Conservation (phyloP, 2,113 vertebrate species). For the Phylloscopus trochilus region DNA sequence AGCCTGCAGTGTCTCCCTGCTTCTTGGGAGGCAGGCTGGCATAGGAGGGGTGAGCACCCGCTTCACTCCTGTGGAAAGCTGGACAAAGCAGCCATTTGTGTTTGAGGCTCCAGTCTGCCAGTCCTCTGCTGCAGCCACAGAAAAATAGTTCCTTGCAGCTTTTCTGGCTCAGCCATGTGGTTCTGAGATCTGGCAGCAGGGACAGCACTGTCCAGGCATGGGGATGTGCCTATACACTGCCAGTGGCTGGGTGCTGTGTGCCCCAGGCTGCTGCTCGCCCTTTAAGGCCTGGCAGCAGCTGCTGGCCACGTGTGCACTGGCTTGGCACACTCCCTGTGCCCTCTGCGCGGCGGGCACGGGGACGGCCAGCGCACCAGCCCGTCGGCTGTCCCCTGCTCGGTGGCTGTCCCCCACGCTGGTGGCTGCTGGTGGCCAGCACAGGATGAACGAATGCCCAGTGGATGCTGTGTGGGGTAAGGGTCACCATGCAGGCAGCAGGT, state of each 20-base stretch:
- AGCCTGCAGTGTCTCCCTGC: not conserved
- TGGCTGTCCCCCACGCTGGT: not conserved
- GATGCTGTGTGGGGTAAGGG: not conserved
- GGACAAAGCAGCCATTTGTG: not conserved
- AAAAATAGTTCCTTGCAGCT: not conserved
- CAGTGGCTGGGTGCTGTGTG: not conserved
- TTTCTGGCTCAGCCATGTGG: not conserved
- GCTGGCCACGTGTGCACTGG: conserved; percentile 41
- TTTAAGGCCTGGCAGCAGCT: conserved; percentile 52
- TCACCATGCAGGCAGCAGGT: conserved; percentile 57
- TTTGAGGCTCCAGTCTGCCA: not conserved
- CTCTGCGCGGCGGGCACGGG: not conserved
- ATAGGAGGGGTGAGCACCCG: fast-evolving
- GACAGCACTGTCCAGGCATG: not conserved
- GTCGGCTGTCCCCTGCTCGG: not conserved
- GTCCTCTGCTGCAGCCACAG: not conserved
- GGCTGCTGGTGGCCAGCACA: not conserved
- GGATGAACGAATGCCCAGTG: not conserved
- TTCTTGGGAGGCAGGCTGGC: not conserved
- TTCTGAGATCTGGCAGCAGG: not conserved
- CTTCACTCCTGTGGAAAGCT: not conserved
- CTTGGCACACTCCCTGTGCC: not conserved
- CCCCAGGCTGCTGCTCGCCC: conserved; percentile 20
- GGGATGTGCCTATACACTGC: not conserved
- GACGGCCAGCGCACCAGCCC: not conserved